A percentile compares a stretch with the other conserved stretches of the same genome.
These are phyloP conservation scores for Phyllopteryx taeniolatus DNA, from an alignment of 2,113 vertebrate species.

Conservation along the genomic window DNA sequence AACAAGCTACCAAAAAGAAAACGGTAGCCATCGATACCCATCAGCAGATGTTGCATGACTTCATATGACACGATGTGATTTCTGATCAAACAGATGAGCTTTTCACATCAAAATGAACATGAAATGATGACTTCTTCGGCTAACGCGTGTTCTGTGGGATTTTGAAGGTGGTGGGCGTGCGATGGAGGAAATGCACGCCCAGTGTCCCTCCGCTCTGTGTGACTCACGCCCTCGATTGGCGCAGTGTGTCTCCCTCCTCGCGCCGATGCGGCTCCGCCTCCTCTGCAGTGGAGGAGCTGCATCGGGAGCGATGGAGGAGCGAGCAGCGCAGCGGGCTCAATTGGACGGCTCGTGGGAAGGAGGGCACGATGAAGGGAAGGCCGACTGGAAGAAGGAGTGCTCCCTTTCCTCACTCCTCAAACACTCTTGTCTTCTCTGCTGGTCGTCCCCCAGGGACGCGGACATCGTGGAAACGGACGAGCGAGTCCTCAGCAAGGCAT, in stretches of 20 bases:
- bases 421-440: conserved; percentile 68
- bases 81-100: too few species aligned
- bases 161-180: background rate
- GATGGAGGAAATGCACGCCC: background rate
- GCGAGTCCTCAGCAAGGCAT: conserved; percentile 46
- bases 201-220: conserved; percentile 5
- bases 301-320: conserved; percentile 60
- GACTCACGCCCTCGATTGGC: conserved; percentile 42
- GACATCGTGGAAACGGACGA: conserved; percentile 57
- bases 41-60: too few species aligned
- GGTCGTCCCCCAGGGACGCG: conserved; percentile 57
- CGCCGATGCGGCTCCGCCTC: conserved; percentile 48
- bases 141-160: too few species aligned
- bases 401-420: conserved; percentile 62
- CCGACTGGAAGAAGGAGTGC: conserved; percentile 56
- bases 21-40: too few species aligned
- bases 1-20: too few species aligned
- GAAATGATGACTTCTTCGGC: too few species aligned
- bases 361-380: conserved; percentile 39
- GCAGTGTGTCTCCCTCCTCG: conserved; percentile 28
- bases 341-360: conserved; percentile 46
- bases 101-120: too few species aligned
- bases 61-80: too few species aligned
- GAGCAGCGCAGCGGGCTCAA: conserved; percentile 54
- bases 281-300: conserved; percentile 60